Evolutionary conservation across 2,113 vertebrate species (phyloP).

Genomic region (Oryzias celebensis): DNA sequence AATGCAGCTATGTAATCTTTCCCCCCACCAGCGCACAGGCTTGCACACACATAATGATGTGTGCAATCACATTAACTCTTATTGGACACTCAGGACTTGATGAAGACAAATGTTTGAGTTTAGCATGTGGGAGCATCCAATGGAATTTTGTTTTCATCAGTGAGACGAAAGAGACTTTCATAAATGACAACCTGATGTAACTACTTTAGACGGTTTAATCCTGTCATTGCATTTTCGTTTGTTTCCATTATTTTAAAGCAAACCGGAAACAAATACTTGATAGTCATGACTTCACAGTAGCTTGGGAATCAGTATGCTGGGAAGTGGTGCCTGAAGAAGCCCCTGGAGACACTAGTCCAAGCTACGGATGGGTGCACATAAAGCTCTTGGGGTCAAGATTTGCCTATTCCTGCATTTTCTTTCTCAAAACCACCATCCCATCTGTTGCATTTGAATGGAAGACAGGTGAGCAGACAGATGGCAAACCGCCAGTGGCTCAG

Average conservation of each 20-base stretch:
- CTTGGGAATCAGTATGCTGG: conserved; percentile 12
- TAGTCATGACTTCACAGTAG: conserved; percentile 12
- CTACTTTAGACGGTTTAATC: conserved; percentile 53
- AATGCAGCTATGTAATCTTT: conserved; percentile 67
- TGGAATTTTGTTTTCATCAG: conserved; percentile 31
- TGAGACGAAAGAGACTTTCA: conserved; percentile 41
- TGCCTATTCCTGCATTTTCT: conserved; percentile 24
- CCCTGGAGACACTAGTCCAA: conserved; percentile 25
- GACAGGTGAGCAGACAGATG: conserved; percentile 71
- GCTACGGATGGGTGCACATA: conserved; percentile 18
- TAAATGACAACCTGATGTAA: conserved; percentile 45
- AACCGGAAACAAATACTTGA: conserved; percentile 10
- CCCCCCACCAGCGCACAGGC: conserved; percentile 11
- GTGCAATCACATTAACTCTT: conserved; percentile 74
- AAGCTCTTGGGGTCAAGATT: conserved; percentile 34
- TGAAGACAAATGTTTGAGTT: conserved; percentile 72
- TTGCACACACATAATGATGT: conserved; percentile 62
- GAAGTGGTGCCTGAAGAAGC: conserved; percentile 7
- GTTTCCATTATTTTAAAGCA: not conserved
- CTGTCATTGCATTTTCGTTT: conserved; percentile 37
- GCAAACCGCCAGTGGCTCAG: conserved; percentile 55
- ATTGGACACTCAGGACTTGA: conserved; percentile 71
- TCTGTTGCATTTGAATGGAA: conserved; percentile 47
- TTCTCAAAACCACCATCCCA: conserved; percentile 47
- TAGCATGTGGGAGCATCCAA: conserved; percentile 40